These are phyloP conservation scores for Alca torda DNA, from an alignment of 2,797 vertebrate species.

Conservation along the genomic window DNA sequence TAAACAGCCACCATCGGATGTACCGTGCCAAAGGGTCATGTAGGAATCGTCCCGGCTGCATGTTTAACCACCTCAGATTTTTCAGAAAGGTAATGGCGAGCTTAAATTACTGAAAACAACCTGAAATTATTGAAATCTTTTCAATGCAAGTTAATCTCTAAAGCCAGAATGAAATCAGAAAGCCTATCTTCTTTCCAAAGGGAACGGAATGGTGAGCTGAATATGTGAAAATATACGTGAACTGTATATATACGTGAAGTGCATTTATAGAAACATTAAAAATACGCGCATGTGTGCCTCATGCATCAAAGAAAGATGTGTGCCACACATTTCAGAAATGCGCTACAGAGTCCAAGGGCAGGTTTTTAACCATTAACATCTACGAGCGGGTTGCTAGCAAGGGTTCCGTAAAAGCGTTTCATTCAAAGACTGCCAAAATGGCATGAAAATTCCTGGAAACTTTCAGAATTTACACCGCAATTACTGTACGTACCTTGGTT, in stretches of 20 bases:
- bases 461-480: neutral
- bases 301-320: neutral
- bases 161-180: neutral
- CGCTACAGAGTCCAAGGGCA: neutral
- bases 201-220: neutral
- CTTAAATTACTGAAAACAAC: constrained; percentile 63
- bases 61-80: constrained; percentile 56
- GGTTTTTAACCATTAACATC: neutral
- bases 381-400: neutral
- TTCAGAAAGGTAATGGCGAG: constrained; percentile 12
- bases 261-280: neutral
- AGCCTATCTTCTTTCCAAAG: neutral
- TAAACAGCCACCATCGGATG: constrained; percentile 66
- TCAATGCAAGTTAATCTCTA: neutral
- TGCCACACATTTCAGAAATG: neutral
- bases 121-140: neutral
- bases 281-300: neutral
- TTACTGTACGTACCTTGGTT: neutral
- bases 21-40: constrained; percentile 19
- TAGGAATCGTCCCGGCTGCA: constrained; percentile 22
- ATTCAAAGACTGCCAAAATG: neutral
- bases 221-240: neutral
- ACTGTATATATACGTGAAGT: too few relatives aligned
- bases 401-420: neutral
- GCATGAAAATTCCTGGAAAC: neutral